A percentile compares a stretch with the other conserved stretches of the same genome.
phyloP scores from a whole-genome alignment of 1,140 invertebrate genomes.

The Tetranychus cinnabarinus region DNA sequence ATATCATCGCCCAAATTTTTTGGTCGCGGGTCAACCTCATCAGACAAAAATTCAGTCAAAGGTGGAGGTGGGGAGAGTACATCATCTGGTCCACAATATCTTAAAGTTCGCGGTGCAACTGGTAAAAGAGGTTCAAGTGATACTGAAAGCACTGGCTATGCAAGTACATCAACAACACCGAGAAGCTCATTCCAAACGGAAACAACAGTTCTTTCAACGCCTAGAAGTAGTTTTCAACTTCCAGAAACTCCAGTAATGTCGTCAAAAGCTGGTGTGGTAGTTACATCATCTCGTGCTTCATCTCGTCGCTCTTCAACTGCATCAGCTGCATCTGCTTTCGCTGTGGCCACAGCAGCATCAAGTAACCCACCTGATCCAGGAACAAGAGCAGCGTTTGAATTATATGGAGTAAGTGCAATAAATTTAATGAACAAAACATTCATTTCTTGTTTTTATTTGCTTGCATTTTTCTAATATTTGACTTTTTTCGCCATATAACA shows the following conservation, averaged over 20 bases:
- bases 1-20: not conserved
- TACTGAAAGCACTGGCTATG: constrained; percentile 10
- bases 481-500: not conserved
- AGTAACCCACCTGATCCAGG: constrained; percentile 39
- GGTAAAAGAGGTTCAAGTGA: constrained; percentile 13
- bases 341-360: constrained; percentile 66
- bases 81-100: constrained; percentile 6
- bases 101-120: constrained; percentile 14
- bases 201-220: constrained; percentile 18
- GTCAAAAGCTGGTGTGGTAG: constrained; percentile 61
- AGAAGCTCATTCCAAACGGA: constrained; percentile 17
- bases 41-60: too few relatives aligned
- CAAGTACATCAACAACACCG: constrained; percentile 14
- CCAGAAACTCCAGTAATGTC: constrained; percentile 29
- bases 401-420: not conserved
- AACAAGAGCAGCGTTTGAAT: constrained; percentile 1
- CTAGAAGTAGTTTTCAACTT: constrained; percentile 32
- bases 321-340: constrained; percentile 67
- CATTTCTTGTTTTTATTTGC: not conserved
- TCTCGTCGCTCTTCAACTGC: constrained; percentile 72
- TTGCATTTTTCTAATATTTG: not conserved
- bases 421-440: not conserved
- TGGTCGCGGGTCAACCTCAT: constrained; percentile 7
- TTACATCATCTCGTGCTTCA: constrained; percentile 71
- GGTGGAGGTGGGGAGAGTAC: constrained; percentile 2